A percentile compares a stretch with the other conserved stretches of the same genome.
phyloP scores from a whole-genome alignment of 2,888 invertebrate genomes.

The Volucella bombylans region DNA sequence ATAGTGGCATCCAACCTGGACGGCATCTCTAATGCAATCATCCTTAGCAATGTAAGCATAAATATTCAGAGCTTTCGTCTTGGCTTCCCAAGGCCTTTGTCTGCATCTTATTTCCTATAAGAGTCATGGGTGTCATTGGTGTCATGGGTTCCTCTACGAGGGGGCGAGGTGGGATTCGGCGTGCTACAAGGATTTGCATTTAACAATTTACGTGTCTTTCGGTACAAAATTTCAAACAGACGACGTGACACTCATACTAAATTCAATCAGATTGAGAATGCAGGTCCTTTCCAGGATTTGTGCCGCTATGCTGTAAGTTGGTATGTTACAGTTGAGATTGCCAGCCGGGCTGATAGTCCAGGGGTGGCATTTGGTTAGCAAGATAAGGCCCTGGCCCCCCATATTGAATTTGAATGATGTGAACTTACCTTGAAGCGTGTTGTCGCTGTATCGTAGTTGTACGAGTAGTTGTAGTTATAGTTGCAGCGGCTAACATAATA shows the following conservation, averaged over 20 bases:
- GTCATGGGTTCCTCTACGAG: constrained; percentile 57
- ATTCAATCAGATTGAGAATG: constrained; percentile 64
- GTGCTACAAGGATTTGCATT: constrained; percentile 72
- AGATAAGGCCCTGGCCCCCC: constrained; percentile 49
- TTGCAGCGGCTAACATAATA: constrained; percentile 50
- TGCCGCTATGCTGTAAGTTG: background rate
- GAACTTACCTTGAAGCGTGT: constrained; percentile 47
- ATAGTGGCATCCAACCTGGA: constrained; percentile 33
- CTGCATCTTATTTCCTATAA: constrained; percentile 51
- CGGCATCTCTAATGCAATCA: constrained; percentile 48
- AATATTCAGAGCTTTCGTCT: constrained; percentile 22
- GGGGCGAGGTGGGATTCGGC: too few species aligned
- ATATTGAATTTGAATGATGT: constrained; percentile 72
- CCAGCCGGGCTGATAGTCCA: constrained; percentile 1
- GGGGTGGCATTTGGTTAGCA: constrained; percentile 14
- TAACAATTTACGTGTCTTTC: constrained; percentile 71
- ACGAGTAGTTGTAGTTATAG: too few species aligned
- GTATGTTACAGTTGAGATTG: background rate
- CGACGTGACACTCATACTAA: constrained; percentile 69
- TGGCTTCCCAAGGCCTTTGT: constrained; percentile 29
- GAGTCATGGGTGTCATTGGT: constrained; percentile 1
- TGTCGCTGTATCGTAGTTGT: constrained; percentile 12
- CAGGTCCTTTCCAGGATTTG: constrained; percentile 41
- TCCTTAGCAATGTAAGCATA: constrained; percentile 58
- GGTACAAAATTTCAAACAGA: constrained; percentile 69